A percentile compares a stretch with the other conserved stretches of the same genome.
Conservation (phyloP, 1,140 invertebrate species). For the Drosophila suzukii region DNA sequence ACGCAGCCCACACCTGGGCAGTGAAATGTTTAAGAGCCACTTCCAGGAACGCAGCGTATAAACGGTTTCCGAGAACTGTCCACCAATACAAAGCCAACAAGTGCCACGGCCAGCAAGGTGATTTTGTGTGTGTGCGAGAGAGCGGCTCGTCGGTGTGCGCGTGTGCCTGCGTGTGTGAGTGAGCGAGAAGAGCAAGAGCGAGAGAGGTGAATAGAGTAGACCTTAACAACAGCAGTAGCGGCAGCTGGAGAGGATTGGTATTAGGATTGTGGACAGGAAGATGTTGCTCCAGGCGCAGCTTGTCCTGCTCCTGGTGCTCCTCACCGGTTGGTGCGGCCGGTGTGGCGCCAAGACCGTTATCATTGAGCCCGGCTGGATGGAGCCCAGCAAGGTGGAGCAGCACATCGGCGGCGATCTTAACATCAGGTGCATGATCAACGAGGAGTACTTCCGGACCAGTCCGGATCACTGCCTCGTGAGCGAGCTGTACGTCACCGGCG, state of each 20-base stretch:
- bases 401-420: slow-evolving; percentile 60
- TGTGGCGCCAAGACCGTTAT: slow-evolving; percentile 6
- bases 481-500: slow-evolving; percentile 49
- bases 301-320: slow-evolving; percentile 21
- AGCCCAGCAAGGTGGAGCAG: slow-evolving; percentile 46
- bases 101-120: slow-evolving; percentile 67
- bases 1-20: slow-evolving; percentile 22
- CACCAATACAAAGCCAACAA: slow-evolving; percentile 76
- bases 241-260: neutral
- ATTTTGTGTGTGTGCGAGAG: slow-evolving; percentile 51
- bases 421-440: slow-evolving; percentile 66
- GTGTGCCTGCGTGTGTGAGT: slow-evolving; percentile 9
- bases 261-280: neutral
- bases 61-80: slow-evolving; percentile 74
- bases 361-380: slow-evolving; percentile 55
- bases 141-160: slow-evolving; percentile 24
- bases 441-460: slow-evolving; percentile 33
- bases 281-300: slow-evolving; percentile 23
- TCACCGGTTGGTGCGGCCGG: neutral
- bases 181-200: slow-evolving; percentile 4
- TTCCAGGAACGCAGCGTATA: slow-evolving; percentile 75
- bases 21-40: slow-evolving; percentile 70
- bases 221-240: neutral
- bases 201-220: slow-evolving; percentile 1
- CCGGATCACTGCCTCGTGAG: slow-evolving; percentile 30